These are phyloP conservation scores for Syrista parreyssii DNA, from an alignment of 2,888 invertebrate species.

Conservation along the genomic window DNA sequence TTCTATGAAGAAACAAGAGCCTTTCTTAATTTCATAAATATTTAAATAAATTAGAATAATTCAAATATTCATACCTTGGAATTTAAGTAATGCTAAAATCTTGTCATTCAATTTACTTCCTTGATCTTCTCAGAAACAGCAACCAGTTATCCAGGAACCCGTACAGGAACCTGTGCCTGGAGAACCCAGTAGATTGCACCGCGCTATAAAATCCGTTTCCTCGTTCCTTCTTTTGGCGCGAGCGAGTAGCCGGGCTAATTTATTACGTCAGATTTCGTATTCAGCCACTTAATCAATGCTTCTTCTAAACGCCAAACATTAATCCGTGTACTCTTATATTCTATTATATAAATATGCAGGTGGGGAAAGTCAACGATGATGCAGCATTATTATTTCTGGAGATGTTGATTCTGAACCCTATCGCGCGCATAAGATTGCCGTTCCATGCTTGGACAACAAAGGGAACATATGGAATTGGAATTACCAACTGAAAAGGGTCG, in stretches of 20 bases:
- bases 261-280: not conserved
- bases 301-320: not conserved
- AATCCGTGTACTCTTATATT: not conserved
- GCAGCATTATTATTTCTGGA: not conserved
- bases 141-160: not conserved
- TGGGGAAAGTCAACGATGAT: not conserved
- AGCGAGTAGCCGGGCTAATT: not conserved
- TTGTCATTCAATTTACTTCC: not conserved
- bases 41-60: not conserved
- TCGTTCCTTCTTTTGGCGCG: slow-evolving; percentile 20
- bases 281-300: not conserved
- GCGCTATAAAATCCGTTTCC: slow-evolving; percentile 10
- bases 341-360: not conserved
- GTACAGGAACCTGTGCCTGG: not conserved
- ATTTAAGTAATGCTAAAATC: not conserved
- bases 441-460: no score
- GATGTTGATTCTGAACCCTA: not conserved
- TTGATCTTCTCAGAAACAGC: not conserved
- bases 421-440: not conserved
- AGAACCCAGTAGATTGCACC: not conserved
- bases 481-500: no score
- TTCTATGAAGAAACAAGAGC: slow-evolving; percentile 52
- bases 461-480: no score
- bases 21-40: slow-evolving; percentile 3
- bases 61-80: not conserved